Evolutionary conservation across 2,797 vertebrate species (phyloP), one percentile per base, ranked within the genome.

Genomic region (Spinus olivaceus): DNA sequence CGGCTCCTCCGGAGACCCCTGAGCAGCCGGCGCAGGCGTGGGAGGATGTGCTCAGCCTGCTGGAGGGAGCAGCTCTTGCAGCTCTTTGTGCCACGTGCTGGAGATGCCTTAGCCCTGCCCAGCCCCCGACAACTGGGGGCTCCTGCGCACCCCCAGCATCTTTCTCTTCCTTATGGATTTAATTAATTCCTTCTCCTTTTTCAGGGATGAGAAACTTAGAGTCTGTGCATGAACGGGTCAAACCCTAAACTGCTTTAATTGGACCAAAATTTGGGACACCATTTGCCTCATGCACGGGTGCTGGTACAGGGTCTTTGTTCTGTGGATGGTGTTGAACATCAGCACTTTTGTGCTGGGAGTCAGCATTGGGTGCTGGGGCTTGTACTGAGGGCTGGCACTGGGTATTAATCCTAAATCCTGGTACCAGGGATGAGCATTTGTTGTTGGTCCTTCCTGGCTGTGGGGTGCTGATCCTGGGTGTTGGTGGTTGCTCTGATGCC

Each of bases 1-100:
- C 0, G 0, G 56, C 86, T 91, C 80, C 87, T 95, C 76, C 0
- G 1, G 87, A 92, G 95, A 92, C 32, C 66, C 66, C 57, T 0
- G 0, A n/a, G 76, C 21, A 3, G 79, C 9, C 2, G 1, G 39
- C 0, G 0, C 59, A 37, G 74, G 51, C 19, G 1, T 11, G 77
- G 83, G 70, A 61, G 84, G 73, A 72, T 4, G 6, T 10, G 39
- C 32, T 47, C 0, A 1, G 30, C 3, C 1, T 3, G 12, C 8
- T 19, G 53, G 24, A 49, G 69, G 23, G 11, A 37, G 32, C 20
- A 4, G 39, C 23, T 79, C 42, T 23, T 21, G 2, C 25, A 67
- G 54, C 39, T 91, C 50, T 53, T 16, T 54, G 20, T 35, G 67
- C 54, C 80, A 24, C 0, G 0, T 32, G 32, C 1, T 8, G 80